Evolutionary conservation across 2,888 invertebrate genomes (phyloP).

Genomic region (Xestia ashworthii): DNA sequence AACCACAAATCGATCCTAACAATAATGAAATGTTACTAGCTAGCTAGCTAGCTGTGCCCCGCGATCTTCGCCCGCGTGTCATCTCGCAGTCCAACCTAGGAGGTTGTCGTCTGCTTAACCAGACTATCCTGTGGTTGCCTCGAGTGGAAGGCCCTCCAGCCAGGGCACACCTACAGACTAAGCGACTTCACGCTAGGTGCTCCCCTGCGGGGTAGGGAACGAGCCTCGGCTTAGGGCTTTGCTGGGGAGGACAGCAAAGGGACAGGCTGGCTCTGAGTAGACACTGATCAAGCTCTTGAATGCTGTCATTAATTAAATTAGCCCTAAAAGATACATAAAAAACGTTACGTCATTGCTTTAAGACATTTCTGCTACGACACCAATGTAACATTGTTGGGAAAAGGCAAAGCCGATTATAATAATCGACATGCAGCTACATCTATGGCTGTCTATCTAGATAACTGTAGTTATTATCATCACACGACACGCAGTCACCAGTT

Average conservation of each 20-base stretch:
- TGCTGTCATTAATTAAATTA: neutral
- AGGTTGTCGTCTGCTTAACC: too few species aligned
- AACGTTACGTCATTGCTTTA: neutral
- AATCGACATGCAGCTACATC: neutral
- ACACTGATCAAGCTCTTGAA: neutral
- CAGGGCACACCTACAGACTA: too few species aligned
- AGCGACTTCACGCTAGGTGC: too few species aligned
- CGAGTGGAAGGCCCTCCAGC: too few species aligned
- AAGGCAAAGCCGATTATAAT: neutral
- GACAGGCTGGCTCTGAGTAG: too few species aligned
- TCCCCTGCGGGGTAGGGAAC: too few species aligned
- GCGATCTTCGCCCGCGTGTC: too few species aligned
- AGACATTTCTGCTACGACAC: neutral
- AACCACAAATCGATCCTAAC: neutral
- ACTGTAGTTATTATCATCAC: conserved; percentile 2
- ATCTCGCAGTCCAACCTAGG: too few species aligned
- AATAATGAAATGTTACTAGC: neutral
- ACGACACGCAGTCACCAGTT: neutral
- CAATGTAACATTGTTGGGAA: neutral
- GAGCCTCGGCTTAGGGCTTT: too few species aligned
- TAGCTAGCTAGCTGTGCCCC: too few species aligned
- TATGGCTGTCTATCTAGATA: neutral
- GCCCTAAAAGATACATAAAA: neutral
- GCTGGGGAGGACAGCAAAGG: too few species aligned
- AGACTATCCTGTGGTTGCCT: too few species aligned